Evolutionary conservation across 2,113 vertebrate species (phyloP), one percentile per base, ranked within the genome.

Genomic region (Protobothrops mucrosquamatus): DNA sequence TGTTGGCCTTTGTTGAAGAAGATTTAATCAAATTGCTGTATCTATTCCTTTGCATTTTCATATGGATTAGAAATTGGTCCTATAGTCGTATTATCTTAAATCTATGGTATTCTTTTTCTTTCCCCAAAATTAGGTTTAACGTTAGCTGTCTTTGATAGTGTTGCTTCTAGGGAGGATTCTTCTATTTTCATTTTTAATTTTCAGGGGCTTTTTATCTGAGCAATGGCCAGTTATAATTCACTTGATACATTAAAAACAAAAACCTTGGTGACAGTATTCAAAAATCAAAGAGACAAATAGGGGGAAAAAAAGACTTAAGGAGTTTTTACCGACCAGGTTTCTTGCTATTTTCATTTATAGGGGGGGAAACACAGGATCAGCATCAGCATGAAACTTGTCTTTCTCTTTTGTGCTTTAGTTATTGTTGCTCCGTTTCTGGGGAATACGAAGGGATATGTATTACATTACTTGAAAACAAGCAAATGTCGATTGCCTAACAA

Each of bases 401-500:
- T 59, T 59, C 26, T 29, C 10, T 39, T 59, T 9, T 86, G 74
- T 81, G 34, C 34, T 85, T 85, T 29, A 43, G 8, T 48, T 52
- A 4, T 18, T 34, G 59, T 43, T 39, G 74, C 22, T 64, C 22
- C 3, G 39, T 85, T 92, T 88, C 86, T 51, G 52, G 12, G 18
- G 54, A 86, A n/a, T 26, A 90, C 56, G 43, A 86, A 93, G 20
- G 22, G 52, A 61, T 29, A 26, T 26, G 23, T 52, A 54, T 24
- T 54, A 18, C 29, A 39, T 23, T 59, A 20, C 20, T 51, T 54
- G 87, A n/a, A 59, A 87, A 14, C 54, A 59, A 46, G 61, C 9
- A 89, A 89, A 87, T 4, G 85, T 55, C 23, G 11, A 7, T 92
- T 89, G 87, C 54, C 92, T 93, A 64, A 90, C 85, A 15, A 61